Evolutionary conservation across 2,113 vertebrate species (phyloP), one percentile per base, ranked within the genome.

Genomic region (Phrynocephalus versicolor): DNA sequence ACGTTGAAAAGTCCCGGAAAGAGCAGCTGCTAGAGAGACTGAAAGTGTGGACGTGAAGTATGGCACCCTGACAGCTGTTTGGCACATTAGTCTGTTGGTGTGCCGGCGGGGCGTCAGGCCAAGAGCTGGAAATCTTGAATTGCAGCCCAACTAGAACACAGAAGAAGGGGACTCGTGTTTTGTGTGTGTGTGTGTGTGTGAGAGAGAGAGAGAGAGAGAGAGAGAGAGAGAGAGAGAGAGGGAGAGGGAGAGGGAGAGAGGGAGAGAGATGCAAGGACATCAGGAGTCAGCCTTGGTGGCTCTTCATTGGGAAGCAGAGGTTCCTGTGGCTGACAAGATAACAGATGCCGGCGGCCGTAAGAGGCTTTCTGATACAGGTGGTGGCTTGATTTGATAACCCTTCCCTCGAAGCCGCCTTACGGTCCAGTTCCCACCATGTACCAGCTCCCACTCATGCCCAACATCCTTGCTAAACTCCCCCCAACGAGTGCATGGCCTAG

Each of bases 21-120:
- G 62, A 83, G 79, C 37, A 83, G 60, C 12, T 65, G 79, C 1
- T 37, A 25, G 85, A 82, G 85, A 80, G 77, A 27, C 79, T 45
- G 1, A 69, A 57, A 80, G 85, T 0, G 0, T 79, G 91, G 88
- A 85, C 69, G 80, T 85, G 90, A 74, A 85, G 64, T 69, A 81
- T 0, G 1, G 79, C 60, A 65, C 58, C 39, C 45, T 14, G 87
- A 33, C 92, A 91, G 94, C 89, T 92, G 90, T 30, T 89, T 6
- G 80, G 92, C 87, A 84, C 88, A 84, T 88, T 37, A 89, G 86
- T 25, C 78, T 55, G 65, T 71, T 88, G 90, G 88, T 30, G 67
- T 65, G 87, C 86, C 86, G 89, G 91, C 82, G 84, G 86, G 89
- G 91, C 82, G 84, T n/a, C 83, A 1, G 1, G 2, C 84, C 93